Evolutionary conservation across 2,888 invertebrate genomes (phyloP).

Genomic region (Vanessa cardui): DNA sequence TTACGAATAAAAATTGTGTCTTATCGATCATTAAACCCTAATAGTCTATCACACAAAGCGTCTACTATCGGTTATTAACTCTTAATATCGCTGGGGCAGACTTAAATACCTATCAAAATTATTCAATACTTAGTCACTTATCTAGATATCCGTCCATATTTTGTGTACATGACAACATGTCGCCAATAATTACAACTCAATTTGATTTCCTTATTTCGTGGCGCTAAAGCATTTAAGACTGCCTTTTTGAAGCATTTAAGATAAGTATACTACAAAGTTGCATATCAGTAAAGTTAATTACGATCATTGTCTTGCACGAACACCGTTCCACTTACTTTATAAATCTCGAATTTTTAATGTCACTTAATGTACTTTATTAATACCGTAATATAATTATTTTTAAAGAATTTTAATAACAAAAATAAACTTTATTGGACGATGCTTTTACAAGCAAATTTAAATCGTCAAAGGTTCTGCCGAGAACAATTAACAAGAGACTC

Average conservation of each 20-base stretch:
- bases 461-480: no score
- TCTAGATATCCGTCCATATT: constrained; percentile 14
- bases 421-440: no score
- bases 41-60: constrained; percentile 34
- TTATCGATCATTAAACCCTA: constrained; percentile 43
- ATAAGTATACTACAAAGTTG: constrained; percentile 26
- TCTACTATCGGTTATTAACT: constrained; percentile 39
- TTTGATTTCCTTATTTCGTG: constrained; percentile 23
- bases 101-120: constrained; percentile 15
- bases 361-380: constrained; percentile 5
- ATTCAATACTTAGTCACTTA: constrained; percentile 22
- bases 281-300: constrained; percentile 22
- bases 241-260: constrained; percentile 25
- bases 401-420: neutral
- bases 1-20: neutral
- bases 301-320: constrained; percentile 12
- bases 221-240: constrained; percentile 15
- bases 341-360: constrained; percentile 9
- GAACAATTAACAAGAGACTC: no score
- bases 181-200: constrained; percentile 14
- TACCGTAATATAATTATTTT: constrained; percentile 4
- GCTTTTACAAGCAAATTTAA: no score
- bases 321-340: constrained; percentile 12
- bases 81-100: constrained; percentile 7
- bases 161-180: constrained; percentile 27